These are phyloP conservation scores for Heterochromis multidens DNA, from an alignment of 2,113 vertebrate species.

Conservation along the genomic window DNA sequence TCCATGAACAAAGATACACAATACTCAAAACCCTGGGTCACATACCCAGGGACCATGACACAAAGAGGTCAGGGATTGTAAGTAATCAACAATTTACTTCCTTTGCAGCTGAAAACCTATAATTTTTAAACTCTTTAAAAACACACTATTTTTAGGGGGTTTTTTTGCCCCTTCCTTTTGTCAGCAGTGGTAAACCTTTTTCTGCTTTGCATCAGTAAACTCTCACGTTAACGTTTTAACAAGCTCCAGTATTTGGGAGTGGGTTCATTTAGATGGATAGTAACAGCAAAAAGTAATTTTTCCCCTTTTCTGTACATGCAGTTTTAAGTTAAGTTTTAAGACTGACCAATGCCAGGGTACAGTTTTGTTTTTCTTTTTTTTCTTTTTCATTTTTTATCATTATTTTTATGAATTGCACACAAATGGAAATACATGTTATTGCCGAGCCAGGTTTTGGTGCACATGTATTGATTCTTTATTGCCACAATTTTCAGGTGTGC, in stretches of 20 bases:
- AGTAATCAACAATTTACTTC: neutral
- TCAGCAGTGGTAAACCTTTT: rapidly evolving
- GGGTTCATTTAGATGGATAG: neutral
- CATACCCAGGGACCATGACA: no score
- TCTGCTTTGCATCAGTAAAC: neutral
- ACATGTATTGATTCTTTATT: neutral
- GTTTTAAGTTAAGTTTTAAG: no score
- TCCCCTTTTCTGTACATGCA: no score
- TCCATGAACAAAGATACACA: no score
- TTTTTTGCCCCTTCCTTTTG: neutral
- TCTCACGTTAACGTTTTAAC: neutral
- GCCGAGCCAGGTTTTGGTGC: neutral
- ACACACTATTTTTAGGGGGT: neutral
- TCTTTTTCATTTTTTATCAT: neutral
- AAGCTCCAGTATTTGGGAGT: neutral
- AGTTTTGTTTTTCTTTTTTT: neutral
- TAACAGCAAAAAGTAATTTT: neutral
- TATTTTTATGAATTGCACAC: neutral
- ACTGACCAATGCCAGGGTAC: no score
- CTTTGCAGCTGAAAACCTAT: no score
- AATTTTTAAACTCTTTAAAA: neutral
- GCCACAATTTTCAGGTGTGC: neutral
- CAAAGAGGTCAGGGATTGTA: rapidly evolving
- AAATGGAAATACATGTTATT: neutral
- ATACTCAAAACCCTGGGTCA: no score